phyloP scores from a whole-genome alignment of 2,888 invertebrate species.

The Eupithecia insigniata region DNA sequence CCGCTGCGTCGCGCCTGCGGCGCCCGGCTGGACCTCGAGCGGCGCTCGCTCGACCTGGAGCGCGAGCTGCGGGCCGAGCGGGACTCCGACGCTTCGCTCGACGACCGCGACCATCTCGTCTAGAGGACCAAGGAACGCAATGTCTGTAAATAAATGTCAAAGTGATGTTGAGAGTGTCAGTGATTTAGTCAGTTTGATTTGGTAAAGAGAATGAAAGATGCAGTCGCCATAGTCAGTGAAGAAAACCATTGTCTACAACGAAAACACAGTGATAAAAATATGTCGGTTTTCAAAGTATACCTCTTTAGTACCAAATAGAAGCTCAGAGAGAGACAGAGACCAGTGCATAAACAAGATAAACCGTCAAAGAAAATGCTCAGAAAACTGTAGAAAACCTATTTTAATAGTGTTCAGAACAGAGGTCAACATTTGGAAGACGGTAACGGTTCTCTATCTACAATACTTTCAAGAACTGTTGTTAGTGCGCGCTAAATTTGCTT shows the following conservation, averaged over 20 bases:
- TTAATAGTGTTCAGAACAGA: neutral
- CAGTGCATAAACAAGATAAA: neutral
- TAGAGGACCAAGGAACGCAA: constrained; percentile 50
- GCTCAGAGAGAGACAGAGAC: neutral
- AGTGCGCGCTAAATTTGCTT: neutral
- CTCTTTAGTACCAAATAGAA: neutral
- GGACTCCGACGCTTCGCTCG: constrained; percentile 76
- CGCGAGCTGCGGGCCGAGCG: constrained; percentile 76
- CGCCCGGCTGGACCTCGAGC: constrained; percentile 74
- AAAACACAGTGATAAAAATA: neutral
- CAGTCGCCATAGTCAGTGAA: neutral
- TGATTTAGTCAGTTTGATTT: neutral
- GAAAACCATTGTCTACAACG: neutral
- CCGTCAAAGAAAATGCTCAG: neutral
- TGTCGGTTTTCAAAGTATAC: neutral
- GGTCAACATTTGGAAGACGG: neutral
- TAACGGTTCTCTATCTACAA: neutral
- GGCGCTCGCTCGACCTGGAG: constrained; percentile 81
- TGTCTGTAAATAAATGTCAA: neutral
- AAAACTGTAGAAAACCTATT: neutral
- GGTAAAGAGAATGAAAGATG: neutral
- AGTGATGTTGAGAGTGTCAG: constrained; percentile 21
- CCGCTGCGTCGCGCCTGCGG: constrained; percentile 60
- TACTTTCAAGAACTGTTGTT: neutral
- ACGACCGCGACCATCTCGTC: constrained; percentile 78